Evolutionary conservation across 1,140 invertebrate genomes (phyloP).

Genomic region (Elysia chlorotica): DNA sequence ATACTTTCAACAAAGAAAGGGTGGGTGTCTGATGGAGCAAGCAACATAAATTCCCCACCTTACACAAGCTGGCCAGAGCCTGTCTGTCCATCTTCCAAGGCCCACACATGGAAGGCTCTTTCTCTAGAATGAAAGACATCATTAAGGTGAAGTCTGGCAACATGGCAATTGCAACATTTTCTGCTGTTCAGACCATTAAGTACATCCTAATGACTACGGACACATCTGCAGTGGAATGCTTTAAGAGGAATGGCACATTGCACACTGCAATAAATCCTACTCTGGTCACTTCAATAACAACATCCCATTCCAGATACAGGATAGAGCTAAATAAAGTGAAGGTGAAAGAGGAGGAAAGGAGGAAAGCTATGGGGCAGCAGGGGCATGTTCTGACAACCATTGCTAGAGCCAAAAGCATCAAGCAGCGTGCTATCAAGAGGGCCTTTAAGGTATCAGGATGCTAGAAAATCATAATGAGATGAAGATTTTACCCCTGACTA

Average conservation of each 20-base stretch:
- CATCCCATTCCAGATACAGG: constrained; percentile 2
- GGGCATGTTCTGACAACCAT: neutral
- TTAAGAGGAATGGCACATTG: neutral
- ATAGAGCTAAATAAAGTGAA: neutral
- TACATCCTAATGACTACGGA: neutral
- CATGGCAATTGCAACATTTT: neutral
- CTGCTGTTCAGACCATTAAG: neutral
- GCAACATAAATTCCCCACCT: neutral
- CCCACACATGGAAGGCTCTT: neutral
- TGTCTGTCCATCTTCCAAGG: constrained; percentile 3
- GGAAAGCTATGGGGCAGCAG: neutral
- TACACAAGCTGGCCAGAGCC: neutral
- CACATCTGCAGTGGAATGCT: neutral
- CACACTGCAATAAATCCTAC: neutral
- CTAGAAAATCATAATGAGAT: no score
- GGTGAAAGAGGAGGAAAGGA: neutral
- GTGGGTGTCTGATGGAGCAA: neutral
- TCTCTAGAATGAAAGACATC: constrained; percentile 5
- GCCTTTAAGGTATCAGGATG: no score
- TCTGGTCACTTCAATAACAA: neutral
- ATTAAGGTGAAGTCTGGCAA: constrained; percentile 3
- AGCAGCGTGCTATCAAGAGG: neutral
- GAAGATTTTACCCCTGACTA: no score
- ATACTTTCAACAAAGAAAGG: neutral
- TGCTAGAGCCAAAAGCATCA: neutral